Percentiles rank a stretch among this genome's conserved stretches.
phyloP scores from a whole-genome alignment of 2,888 invertebrate species.

The Stramonita haemastoma region DNA sequence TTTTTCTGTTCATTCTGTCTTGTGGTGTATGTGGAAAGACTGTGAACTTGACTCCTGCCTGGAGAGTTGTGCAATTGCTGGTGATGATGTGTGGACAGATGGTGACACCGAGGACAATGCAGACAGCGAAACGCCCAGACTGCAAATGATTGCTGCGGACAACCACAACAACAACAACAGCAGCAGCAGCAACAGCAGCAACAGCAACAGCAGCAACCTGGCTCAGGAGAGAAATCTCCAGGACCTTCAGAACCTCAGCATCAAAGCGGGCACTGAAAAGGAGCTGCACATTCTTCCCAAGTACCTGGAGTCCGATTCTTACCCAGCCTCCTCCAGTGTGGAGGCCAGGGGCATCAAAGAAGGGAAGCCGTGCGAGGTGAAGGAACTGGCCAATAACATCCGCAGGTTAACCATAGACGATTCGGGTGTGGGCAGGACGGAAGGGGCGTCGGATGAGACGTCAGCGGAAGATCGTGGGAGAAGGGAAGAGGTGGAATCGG shows the following conservation, averaged over 20 bases:
- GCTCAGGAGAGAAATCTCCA: not conserved
- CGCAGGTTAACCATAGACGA: constrained; percentile 24
- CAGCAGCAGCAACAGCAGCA: not conserved
- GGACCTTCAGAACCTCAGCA: not conserved
- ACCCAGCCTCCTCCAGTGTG: not conserved
- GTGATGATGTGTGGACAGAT: constrained; percentile 60
- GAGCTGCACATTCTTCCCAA: constrained; percentile 34
- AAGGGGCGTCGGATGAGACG: not conserved
- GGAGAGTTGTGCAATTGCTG: not conserved
- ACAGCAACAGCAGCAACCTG: not conserved
- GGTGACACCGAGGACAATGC: constrained; percentile 77
- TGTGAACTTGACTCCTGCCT: no score
- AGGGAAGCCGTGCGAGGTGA: not conserved
- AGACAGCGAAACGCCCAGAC: constrained; percentile 70
- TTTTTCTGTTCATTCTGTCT: no score
- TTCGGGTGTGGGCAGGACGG: not conserved
- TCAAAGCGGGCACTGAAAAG: constrained; percentile 9
- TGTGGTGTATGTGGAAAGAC: no score
- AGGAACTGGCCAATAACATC: constrained; percentile 37
- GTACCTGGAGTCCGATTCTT: not conserved
- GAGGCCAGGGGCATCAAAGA: constrained; percentile 1
- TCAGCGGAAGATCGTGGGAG: not conserved
- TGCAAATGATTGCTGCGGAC: not conserved
- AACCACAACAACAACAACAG: not conserved
- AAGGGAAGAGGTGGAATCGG: not conserved